Evolutionary conservation across 2,113 vertebrate genomes (phyloP).

Genomic region (Cromileptes altivelis): DNA sequence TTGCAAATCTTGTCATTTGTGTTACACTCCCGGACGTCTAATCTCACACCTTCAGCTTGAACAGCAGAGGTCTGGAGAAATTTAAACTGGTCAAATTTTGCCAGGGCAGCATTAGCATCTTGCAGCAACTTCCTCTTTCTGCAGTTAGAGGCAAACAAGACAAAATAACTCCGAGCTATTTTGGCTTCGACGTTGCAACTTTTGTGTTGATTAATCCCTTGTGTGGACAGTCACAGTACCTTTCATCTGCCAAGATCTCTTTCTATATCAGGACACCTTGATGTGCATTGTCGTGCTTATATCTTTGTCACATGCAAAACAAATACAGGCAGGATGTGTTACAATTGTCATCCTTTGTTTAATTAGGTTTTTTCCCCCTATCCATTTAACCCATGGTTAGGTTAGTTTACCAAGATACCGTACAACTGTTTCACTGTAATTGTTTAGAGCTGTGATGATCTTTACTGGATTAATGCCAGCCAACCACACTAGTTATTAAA

Average conservation of each 20-base stretch:
- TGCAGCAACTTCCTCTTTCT: conserved; percentile 36
- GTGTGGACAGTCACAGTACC: conserved; percentile 24
- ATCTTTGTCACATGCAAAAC: background rate
- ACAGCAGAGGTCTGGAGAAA: conserved; percentile 53
- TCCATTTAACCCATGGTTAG: background rate
- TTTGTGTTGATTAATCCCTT: conserved; percentile 47
- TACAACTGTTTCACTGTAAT: background rate
- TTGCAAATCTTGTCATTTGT: conserved; percentile 73
- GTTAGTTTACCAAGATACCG: background rate
- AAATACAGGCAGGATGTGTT: background rate
- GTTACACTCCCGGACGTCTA: conserved; percentile 60
- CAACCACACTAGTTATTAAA: background rate
- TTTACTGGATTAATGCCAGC: background rate
- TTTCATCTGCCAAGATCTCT: conserved; percentile 23
- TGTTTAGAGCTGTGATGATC: background rate
- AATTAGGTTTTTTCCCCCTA: background rate
- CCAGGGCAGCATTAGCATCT: conserved; percentile 41
- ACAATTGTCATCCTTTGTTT: background rate
- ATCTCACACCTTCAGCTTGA: conserved; percentile 66
- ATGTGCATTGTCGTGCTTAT: conserved; percentile 2
- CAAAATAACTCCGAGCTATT: conserved; percentile 36
- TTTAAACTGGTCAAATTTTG: conserved; percentile 54
- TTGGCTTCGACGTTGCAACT: conserved; percentile 23
- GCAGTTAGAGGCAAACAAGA: conserved; percentile 16
- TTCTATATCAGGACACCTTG: conserved; percentile 20